A percentile compares a stretch with the other conserved stretches of the same genome.
Conservation (phyloP, 1,140 invertebrate species). For the Drosophila ogumai region DNA sequence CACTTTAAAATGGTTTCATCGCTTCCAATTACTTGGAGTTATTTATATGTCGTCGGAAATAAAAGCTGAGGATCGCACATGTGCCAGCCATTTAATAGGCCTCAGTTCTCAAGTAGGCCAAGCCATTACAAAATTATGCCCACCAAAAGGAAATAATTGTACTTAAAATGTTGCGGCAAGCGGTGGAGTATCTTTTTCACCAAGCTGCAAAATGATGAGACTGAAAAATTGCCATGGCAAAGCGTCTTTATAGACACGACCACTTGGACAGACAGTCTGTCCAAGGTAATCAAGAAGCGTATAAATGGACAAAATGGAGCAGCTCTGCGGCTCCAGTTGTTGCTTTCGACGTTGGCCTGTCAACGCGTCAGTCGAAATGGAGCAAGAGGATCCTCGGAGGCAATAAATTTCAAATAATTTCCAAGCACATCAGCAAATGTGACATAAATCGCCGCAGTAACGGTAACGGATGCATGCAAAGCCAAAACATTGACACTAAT, state of each 20-base stretch:
- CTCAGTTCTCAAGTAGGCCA: conserved; percentile 58
- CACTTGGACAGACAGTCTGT: conserved; percentile 32
- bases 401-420: conserved; percentile 71
- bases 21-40: conserved; percentile 7
- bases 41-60: conserved; percentile 2
- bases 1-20: conserved; percentile 6
- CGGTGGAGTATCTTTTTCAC: conserved; percentile 67
- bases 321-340: conserved; percentile 22
- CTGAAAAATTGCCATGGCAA: conserved; percentile 54
- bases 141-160: conserved; percentile 38
- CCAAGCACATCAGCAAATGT: conserved; percentile 47
- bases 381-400: conserved; percentile 68
- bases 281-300: conserved; percentile 78
- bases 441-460: conserved; percentile 59
- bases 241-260: conserved; percentile 61
- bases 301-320: conserved; percentile 80
- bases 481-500: conserved; percentile 69
- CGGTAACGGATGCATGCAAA: conserved; percentile 66
- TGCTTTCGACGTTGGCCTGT: conserved; percentile 50
- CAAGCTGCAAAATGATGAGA: conserved; percentile 41
- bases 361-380: conserved; percentile 74
- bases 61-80: conserved; percentile 31
- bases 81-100: conserved; percentile 53
- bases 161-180: conserved; percentile 23
- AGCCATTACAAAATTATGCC: conserved; percentile 72